Evolutionary conservation across 2,888 invertebrate genomes (phyloP).

Genomic region (Noctua comes): DNA sequence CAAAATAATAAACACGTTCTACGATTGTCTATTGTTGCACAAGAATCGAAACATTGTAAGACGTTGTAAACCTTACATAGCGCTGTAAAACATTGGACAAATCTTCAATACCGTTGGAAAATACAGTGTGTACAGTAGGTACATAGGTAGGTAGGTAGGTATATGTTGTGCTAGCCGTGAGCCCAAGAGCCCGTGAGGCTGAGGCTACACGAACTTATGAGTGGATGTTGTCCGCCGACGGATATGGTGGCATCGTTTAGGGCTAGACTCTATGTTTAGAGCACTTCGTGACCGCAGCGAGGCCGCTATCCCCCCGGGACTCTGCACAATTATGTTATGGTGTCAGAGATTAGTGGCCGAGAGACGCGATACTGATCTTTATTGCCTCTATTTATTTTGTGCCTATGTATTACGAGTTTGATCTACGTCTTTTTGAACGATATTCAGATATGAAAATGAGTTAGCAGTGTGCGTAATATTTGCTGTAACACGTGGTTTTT

Average conservation of each 20-base stretch:
- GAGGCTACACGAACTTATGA: slow-evolving; percentile 78
- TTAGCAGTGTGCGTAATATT: slow-evolving; percentile 19
- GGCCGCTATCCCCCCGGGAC: slow-evolving; percentile 74
- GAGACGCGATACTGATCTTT: slow-evolving; percentile 77
- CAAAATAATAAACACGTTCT: slow-evolving; percentile 49
- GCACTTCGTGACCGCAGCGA: slow-evolving; percentile 85
- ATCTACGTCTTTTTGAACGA: slow-evolving; percentile 52
- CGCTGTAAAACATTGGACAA: slow-evolving; percentile 66
- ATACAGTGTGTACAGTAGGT: slow-evolving; percentile 38
- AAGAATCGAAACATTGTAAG: slow-evolving; percentile 59
- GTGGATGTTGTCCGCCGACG: slow-evolving; percentile 81
- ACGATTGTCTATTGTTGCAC: slow-evolving; percentile 53
- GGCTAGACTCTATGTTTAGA: slow-evolving; percentile 87
- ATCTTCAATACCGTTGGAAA: slow-evolving; percentile 66
- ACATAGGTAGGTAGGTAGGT: slow-evolving; percentile 34
- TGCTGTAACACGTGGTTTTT: neutral
- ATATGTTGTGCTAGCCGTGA: slow-evolving; percentile 62
- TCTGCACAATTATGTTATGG: slow-evolving; percentile 87
- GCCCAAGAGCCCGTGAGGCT: slow-evolving; percentile 75
- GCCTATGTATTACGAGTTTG: slow-evolving; percentile 63
- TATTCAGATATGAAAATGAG: slow-evolving; percentile 52
- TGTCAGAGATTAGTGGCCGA: slow-evolving; percentile 82
- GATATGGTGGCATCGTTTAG: slow-evolving; percentile 89
- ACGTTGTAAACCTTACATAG: slow-evolving; percentile 56
- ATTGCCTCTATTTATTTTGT: slow-evolving; percentile 77